phyloP scores from a whole-genome alignment of 2,113 vertebrate genomes.

The Sphaerodactylus townsendi region DNA sequence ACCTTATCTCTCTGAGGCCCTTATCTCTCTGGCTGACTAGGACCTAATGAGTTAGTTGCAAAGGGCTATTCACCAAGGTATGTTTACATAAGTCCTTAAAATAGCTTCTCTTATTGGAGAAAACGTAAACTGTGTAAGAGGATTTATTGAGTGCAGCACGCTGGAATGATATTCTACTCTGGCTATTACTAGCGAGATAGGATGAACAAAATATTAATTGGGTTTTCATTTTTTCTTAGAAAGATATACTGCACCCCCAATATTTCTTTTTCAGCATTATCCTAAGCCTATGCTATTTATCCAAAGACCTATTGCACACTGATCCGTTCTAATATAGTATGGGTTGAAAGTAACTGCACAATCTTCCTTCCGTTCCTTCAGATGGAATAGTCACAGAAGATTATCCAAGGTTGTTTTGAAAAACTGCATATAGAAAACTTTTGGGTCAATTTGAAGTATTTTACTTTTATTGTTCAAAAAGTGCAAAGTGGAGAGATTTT shows the following conservation, averaged over 20 bases:
- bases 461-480: too few species aligned
- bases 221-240: background rate
- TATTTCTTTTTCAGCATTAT: background rate
- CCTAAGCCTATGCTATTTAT: background rate
- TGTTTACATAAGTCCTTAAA: conserved; percentile 5
- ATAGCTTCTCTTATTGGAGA: background rate
- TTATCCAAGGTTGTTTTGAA: background rate
- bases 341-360: background rate
- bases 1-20: conserved; percentile 10
- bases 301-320: background rate
- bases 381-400: background rate
- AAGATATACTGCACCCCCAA: background rate
- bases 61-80: conserved; percentile 1
- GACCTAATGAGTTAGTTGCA: background rate
- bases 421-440: background rate
- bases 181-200: background rate
- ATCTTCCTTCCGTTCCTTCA: background rate
- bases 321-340: background rate
- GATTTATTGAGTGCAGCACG: background rate
- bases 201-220: background rate
- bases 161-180: background rate
- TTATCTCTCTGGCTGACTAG: conserved; percentile 21
- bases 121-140: background rate
- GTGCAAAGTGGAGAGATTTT: too few species aligned
- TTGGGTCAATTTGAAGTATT: too few species aligned